phyloP scores from a whole-genome alignment of 2,797 vertebrate genomes.

The Salarias fasciatus region DNA sequence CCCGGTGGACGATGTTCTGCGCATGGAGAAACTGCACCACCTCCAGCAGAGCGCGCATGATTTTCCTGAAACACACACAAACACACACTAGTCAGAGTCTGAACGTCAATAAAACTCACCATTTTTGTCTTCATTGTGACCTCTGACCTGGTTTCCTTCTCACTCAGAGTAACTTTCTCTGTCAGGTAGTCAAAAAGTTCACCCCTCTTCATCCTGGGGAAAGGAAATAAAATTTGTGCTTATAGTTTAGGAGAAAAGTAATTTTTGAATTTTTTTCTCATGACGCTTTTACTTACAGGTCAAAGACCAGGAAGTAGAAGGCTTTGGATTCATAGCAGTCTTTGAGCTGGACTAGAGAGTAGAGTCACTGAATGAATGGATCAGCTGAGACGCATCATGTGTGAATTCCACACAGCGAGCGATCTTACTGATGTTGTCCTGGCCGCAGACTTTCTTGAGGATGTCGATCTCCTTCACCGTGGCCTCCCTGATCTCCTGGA shows the following conservation, averaged over 20 bases:
- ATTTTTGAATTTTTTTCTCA: too few species aligned
- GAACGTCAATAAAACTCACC: not conserved
- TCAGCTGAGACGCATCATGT: not conserved
- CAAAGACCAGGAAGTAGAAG: slow-evolving; percentile 98
- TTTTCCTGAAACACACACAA: slow-evolving; percentile 83
- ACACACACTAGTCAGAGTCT: not conserved
- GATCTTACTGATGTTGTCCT: slow-evolving; percentile 91
- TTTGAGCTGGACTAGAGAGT: slow-evolving; percentile 94
- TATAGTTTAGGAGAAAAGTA: too few species aligned
- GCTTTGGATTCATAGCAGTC: slow-evolving; percentile 94
- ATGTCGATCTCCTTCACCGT: slow-evolving; percentile 96
- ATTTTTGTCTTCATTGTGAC: not conserved
- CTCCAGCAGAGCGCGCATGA: slow-evolving; percentile 93
- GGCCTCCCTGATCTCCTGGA: slow-evolving; percentile 89
- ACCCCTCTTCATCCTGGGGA: slow-evolving; percentile 92
- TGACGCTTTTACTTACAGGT: slow-evolving; percentile 87
- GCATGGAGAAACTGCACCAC: slow-evolving; percentile 91
- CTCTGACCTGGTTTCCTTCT: slow-evolving; percentile 95
- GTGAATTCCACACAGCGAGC: too few species aligned
- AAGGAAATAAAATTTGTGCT: not conserved
- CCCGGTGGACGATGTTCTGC: slow-evolving; percentile 93
- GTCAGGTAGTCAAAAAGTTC: slow-evolving; percentile 99
- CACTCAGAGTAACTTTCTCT: slow-evolving; percentile 95
- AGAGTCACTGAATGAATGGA: slow-evolving; percentile 10
- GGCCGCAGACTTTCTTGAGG: slow-evolving; percentile 91